Base-by-base conservation (phyloP, 2,888 invertebrate species). In the Pseudococcus viburni region DNA sequence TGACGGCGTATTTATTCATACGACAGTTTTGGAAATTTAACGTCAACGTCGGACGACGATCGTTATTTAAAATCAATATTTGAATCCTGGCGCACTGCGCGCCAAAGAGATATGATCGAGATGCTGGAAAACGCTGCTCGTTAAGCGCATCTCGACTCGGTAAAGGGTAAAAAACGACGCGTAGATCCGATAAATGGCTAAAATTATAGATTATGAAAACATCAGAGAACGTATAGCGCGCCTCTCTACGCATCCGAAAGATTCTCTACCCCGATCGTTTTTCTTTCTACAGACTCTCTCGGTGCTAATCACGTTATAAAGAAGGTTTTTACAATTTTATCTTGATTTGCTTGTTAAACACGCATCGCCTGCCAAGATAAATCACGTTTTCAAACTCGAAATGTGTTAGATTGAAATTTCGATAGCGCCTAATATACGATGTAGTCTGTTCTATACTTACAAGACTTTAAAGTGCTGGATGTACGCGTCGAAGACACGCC, bases 311-410 rank as follows among this genome's bases (percentile, higher is more conserved):
- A 64, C 85, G 64, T 55, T 59, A 86, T 86, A 86, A 86, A 86
- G 77, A 64, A 64, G 59, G 85, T 64, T 86, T 64, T 86, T 86
- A 55, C 64, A 59, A 59, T 59, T 64, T 86, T 86, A 86, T 86
- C 85, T 86, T 86, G 85, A 86, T 86, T 55, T 68, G 85, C 85
- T 86, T 86, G 85, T 86, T 86, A 86, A 86, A 86, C 85, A 86
- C 59, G 85, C 85, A 86, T 86, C 85, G 85, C 85, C 85, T 39
- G 59, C 85, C 59, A 55, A 68, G 85, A 86, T 86, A 86, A 86
- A 86, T 86, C 85, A 86, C 85, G 85, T 86, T 86, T 59, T 86
- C 85, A 64, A 86, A 86, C 85, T 86, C 68, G 85, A 86, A 86
- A 86, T 55, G 85, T 86, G 85, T 86, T 86, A 86, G 85, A 86